Evolutionary conservation across 2,113 vertebrate genomes (phyloP).

Genomic region (Copsychus sechellarum): DNA sequence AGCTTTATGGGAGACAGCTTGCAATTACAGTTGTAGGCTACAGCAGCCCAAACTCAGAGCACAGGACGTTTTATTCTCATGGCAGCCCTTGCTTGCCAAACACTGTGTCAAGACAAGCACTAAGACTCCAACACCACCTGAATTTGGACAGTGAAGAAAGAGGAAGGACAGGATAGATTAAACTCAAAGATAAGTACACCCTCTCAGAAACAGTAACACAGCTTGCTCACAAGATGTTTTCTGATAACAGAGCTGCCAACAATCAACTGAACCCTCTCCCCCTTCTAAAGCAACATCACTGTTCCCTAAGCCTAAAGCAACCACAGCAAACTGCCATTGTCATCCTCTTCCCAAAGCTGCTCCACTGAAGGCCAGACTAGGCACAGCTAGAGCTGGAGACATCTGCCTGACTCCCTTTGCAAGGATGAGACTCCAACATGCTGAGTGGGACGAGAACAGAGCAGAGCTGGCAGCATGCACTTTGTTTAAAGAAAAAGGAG

Average conservation of each 20-base stretch:
- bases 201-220: background rate
- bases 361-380: background rate
- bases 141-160: background rate
- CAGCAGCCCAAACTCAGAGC: background rate
- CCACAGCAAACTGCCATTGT: background rate
- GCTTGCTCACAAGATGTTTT: background rate
- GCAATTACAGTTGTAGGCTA: background rate
- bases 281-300: background rate
- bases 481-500: background rate
- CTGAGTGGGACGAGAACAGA: background rate
- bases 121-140: background rate
- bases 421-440: background rate
- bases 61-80: background rate
- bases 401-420: background rate
- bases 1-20: background rate
- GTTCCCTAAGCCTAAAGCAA: background rate
- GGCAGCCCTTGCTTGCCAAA: background rate
- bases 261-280: background rate
- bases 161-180: background rate
- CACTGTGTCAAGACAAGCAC: background rate
- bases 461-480: background rate
- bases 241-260: background rate
- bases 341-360: background rate
- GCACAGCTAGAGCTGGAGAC: background rate
- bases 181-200: background rate